Conservation (phyloP, 2,113 vertebrate species). For the Anhinga anhinga region DNA sequence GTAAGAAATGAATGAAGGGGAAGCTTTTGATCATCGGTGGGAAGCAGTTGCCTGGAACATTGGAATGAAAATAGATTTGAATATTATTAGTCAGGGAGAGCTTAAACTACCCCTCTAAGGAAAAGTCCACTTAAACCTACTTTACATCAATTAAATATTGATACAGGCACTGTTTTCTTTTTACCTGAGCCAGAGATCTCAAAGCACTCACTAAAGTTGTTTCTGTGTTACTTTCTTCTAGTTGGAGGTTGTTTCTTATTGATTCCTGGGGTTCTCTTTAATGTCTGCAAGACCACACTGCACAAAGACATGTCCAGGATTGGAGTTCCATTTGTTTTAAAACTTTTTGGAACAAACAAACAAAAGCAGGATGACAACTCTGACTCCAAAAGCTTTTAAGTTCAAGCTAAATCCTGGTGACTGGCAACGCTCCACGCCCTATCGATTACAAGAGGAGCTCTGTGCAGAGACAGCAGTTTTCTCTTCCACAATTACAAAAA, state of each 20-base stretch:
- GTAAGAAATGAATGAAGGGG: neutral
- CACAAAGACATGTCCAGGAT: neutral
- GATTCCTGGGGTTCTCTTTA: neutral
- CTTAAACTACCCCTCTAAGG: neutral
- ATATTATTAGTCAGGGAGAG: neutral
- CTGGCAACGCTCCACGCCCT: neutral
- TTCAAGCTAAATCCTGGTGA: neutral
- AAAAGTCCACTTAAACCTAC: neutral
- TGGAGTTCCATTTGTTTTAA: neutral
- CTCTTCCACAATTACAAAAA: neutral
- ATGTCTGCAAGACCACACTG: neutral
- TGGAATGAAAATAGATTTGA: neutral
- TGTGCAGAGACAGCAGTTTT: constrained; percentile 9
- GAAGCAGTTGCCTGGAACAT: neutral
- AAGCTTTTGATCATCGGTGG: neutral
- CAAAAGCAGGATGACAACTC: neutral
- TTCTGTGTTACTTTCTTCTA: neutral
- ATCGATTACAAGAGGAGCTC: neutral
- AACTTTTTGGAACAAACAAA: neutral
- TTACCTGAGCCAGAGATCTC: neutral
- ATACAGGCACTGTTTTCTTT: neutral
- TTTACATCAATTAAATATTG: neutral
- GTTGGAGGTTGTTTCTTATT: neutral
- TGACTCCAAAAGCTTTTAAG: neutral
- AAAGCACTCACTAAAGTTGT: neutral